A percentile compares a stretch with the other conserved stretches of the same genome.
These are phyloP conservation scores for Megalopta genalis DNA, from an alignment of 1,140 invertebrate genomes.

Conservation along the genomic window DNA sequence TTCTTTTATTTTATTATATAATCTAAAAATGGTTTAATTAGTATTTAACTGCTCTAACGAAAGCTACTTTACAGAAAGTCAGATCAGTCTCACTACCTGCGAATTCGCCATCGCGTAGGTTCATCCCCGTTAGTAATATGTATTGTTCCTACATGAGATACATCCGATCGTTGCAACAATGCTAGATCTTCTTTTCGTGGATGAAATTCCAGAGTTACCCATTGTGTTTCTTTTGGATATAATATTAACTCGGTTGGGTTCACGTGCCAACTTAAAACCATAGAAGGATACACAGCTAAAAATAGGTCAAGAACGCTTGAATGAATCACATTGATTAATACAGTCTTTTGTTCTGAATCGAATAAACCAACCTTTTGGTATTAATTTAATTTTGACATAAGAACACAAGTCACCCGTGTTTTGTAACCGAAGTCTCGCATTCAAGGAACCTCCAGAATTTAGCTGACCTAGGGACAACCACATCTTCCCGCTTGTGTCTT, in stretches of 20 bases:
- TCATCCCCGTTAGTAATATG: conserved; percentile 76
- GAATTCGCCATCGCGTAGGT: conserved; percentile 75
- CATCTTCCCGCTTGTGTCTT: conserved; percentile 79
- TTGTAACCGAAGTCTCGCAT: conserved; percentile 75
- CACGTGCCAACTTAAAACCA: conserved; percentile 74
- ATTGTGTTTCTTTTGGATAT: conserved; percentile 68
- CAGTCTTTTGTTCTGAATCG: conserved; percentile 11
- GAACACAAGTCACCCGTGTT: conserved; percentile 78
- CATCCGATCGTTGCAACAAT: conserved; percentile 63
- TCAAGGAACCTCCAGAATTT: conserved; percentile 71
- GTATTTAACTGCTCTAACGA: not conserved
- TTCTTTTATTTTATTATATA: conserved; percentile 75
- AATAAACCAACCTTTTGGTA: conserved; percentile 76
- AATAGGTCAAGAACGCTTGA: conserved; percentile 44
- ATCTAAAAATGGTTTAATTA: conserved; percentile 53
- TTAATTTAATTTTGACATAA: conserved; percentile 77
- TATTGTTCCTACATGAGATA: conserved; percentile 74
- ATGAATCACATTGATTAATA: not conserved
- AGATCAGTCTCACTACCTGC: conserved; percentile 63
- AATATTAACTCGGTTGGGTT: conserved; percentile 74
- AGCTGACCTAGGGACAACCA: conserved; percentile 79
- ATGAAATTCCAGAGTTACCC: conserved; percentile 71
- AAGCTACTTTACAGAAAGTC: not conserved
- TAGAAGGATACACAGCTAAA: conserved; percentile 73
- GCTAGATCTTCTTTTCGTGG: conserved; percentile 74